Evolutionary conservation across 2,113 vertebrate species (phyloP).

Genomic region (Morone saxatilis): DNA sequence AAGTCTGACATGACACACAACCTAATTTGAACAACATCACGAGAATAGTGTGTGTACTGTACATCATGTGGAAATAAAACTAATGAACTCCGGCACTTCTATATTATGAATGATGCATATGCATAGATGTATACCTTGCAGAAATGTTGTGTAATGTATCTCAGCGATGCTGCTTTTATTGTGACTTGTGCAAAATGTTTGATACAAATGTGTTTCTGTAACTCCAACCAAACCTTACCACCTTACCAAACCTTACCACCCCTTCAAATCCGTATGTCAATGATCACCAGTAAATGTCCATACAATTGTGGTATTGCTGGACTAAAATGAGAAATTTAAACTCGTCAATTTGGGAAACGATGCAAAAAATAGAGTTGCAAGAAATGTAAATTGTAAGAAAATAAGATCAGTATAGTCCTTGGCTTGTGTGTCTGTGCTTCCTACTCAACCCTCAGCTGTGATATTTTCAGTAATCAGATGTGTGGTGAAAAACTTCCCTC

Average conservation of each 20-base stretch:
- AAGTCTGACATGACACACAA: background rate
- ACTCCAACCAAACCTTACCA: no score
- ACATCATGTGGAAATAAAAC: background rate
- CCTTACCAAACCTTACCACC: no score
- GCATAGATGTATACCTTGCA: no score
- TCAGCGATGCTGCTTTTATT: background rate
- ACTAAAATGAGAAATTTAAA: background rate
- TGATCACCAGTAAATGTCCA: background rate
- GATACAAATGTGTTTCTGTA: no score
- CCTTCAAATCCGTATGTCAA: background rate
- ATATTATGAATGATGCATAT: background rate
- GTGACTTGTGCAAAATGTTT: background rate
- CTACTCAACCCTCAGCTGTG: conserved; percentile 32
- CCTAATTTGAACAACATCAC: background rate
- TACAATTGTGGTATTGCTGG: background rate
- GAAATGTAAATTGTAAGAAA: background rate
- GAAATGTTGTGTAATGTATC: background rate
- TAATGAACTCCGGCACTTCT: background rate
- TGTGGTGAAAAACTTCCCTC: conserved; percentile 32
- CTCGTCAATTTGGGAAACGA: background rate
- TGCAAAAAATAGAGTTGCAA: background rate
- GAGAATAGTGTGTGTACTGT: background rate
- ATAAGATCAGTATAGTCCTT: background rate
- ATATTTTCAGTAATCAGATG: conserved; percentile 63
- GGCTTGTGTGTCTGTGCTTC: conserved; percentile 9